Conservation (phyloP, 2,113 vertebrate genomes). For the Saimiri boliviensis region DNA sequence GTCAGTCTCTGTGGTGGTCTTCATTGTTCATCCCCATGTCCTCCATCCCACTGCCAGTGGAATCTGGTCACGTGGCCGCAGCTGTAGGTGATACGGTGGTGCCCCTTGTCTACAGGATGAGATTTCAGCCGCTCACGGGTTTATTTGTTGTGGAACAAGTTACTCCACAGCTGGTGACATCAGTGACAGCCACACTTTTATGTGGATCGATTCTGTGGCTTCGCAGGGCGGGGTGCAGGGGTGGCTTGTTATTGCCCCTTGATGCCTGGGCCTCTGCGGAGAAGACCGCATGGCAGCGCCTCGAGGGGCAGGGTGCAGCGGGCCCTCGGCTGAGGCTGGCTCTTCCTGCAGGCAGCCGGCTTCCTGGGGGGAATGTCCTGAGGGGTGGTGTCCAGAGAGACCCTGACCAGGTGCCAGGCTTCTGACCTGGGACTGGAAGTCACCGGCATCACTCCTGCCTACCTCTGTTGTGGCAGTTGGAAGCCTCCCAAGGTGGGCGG, state of each 20-base stretch:
- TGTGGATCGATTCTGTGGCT: not conserved
- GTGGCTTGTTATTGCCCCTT: not conserved
- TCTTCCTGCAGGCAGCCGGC: not conserved
- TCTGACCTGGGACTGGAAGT: not conserved
- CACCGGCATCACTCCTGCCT: not conserved
- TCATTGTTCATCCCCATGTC: not conserved
- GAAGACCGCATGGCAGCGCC: not conserved
- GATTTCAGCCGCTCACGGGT: not conserved
- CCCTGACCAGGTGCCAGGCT: not conserved
- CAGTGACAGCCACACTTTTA: not conserved
- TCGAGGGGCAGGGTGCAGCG: not conserved
- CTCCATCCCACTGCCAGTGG: not conserved
- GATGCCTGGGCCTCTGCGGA: not conserved
- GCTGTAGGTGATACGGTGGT: constrained; percentile 52
- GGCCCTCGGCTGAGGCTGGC: not conserved
- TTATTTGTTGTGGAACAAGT: not conserved
- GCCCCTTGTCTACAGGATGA: constrained; percentile 30
- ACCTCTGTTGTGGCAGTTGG: not conserved
- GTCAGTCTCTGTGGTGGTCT: not conserved
- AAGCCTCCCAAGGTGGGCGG: not conserved
- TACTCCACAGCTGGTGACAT: not conserved
- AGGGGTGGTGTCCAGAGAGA: not conserved
- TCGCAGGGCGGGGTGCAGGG: fast-evolving
- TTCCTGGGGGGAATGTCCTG: not conserved
- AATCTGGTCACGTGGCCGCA: constrained; percentile 59